These are phyloP conservation scores for Baccha elongata DNA, from an alignment of 2,888 invertebrate genomes.

Conservation along the genomic window DNA sequence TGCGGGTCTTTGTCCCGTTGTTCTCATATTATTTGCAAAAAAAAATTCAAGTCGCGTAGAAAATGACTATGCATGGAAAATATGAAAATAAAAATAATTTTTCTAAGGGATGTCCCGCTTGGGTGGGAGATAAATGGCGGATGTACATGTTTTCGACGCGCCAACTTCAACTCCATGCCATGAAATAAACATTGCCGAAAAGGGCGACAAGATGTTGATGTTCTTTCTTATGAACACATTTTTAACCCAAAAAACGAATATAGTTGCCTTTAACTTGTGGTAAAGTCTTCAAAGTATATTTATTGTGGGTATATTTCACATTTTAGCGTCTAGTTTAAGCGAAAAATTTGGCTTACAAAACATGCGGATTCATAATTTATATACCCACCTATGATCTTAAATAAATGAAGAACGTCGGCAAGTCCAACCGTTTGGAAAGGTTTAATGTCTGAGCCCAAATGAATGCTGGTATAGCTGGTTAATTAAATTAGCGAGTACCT, in stretches of 20 bases:
- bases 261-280: background rate
- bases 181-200: background rate
- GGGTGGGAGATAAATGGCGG: slow-evolving; percentile 40
- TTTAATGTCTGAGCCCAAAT: too few relatives aligned
- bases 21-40: slow-evolving; percentile 23
- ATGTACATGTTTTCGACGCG: slow-evolving; percentile 8
- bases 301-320: too few relatives aligned
- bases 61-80: slow-evolving; percentile 54
- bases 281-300: background rate
- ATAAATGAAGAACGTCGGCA: too few relatives aligned
- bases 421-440: too few relatives aligned
- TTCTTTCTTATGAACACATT: slow-evolving; percentile 7
- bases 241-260: background rate
- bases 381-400: too few relatives aligned
- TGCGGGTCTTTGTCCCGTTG: slow-evolving; percentile 5
- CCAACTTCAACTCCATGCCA: background rate
- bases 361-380: too few relatives aligned
- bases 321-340: too few relatives aligned
- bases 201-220: too few relatives aligned
- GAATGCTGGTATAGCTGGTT: too few relatives aligned
- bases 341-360: too few relatives aligned
- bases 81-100: slow-evolving; percentile 58
- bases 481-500: too few relatives aligned
- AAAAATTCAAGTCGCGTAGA: slow-evolving; percentile 71
- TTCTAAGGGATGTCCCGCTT: background rate